Evolutionary conservation across 2,113 vertebrate species (phyloP).

Genomic region (Serinus canaria): DNA sequence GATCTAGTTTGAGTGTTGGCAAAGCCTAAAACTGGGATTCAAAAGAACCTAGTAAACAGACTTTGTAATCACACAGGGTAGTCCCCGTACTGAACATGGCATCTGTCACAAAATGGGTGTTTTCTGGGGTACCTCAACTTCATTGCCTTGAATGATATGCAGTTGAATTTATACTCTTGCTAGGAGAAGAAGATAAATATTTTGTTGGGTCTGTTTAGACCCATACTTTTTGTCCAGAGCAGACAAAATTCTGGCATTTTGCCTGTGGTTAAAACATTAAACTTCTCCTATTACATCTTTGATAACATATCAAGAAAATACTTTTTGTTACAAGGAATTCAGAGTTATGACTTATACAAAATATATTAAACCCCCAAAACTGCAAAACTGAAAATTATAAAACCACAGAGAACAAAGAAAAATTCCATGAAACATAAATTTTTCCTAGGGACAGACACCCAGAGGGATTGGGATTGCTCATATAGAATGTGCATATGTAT

Average conservation of each 20-base stretch:
- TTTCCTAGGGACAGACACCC: background rate
- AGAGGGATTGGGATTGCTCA: background rate
- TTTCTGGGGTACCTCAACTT: background rate
- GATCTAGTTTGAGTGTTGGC: background rate
- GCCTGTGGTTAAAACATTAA: constrained; percentile 18
- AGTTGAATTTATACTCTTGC: background rate
- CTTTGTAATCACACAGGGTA: background rate
- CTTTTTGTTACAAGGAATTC: background rate
- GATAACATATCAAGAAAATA: background rate
- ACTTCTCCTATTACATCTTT: constrained; percentile 1
- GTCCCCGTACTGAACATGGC: background rate
- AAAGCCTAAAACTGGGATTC: background rate
- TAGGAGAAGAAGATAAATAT: background rate
- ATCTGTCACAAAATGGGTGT: background rate
- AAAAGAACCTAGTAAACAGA: background rate
- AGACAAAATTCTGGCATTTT: constrained; percentile 20
- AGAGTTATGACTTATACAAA: constrained; percentile 5
- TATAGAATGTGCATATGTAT: background rate
- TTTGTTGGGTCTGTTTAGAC: background rate
- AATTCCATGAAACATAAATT: background rate
- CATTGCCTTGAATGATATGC: background rate
- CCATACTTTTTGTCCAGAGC: background rate
- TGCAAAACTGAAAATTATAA: background rate
- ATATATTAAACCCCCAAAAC: background rate
- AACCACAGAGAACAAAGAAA: background rate